phyloP scores from a whole-genome alignment of 2,888 invertebrate species.

The Drosophila kanekoi region DNA sequence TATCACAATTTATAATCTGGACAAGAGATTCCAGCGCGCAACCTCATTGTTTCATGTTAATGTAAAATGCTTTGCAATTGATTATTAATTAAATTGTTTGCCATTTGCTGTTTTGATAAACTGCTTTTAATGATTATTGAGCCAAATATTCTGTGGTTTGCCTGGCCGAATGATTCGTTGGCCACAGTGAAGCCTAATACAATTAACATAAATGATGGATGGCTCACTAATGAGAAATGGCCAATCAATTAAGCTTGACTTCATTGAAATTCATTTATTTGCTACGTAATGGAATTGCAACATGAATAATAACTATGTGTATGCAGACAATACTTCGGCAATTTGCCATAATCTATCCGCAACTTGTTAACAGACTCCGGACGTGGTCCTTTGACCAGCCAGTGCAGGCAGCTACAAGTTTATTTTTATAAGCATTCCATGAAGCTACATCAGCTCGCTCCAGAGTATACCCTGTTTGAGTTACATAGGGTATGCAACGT shows the following conservation, averaged over 20 bases:
- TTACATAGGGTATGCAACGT: background rate
- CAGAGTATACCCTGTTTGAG: background rate
- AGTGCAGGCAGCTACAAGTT: conserved; percentile 17
- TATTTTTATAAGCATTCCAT: conserved; percentile 28
- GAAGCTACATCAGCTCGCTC: background rate
- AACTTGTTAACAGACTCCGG: conserved; percentile 33
- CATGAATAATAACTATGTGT: conserved; percentile 25
- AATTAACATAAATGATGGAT: conserved; percentile 6
- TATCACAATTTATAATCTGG: no score
- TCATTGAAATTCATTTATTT: conserved; percentile 20
- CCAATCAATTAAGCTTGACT: background rate
- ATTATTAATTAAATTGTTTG: conserved; percentile 17
- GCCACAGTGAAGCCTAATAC: background rate
- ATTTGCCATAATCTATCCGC: conserved; percentile 38
- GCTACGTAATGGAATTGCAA: conserved; percentile 3
- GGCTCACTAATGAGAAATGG: conserved; percentile 1
- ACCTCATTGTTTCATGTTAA: no score
- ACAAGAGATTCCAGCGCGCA: no score
- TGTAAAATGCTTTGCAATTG: background rate
- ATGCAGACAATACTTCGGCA: conserved; percentile 15
- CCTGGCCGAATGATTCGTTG: background rate
- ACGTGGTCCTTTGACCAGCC: conserved; percentile 9
- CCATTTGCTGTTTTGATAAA: conserved; percentile 9
- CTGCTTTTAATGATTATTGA: conserved; percentile 3
- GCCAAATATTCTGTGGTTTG: conserved; percentile 6